phyloP scores from a whole-genome alignment of 1,140 invertebrate species.

The Chymomyza costata region DNA sequence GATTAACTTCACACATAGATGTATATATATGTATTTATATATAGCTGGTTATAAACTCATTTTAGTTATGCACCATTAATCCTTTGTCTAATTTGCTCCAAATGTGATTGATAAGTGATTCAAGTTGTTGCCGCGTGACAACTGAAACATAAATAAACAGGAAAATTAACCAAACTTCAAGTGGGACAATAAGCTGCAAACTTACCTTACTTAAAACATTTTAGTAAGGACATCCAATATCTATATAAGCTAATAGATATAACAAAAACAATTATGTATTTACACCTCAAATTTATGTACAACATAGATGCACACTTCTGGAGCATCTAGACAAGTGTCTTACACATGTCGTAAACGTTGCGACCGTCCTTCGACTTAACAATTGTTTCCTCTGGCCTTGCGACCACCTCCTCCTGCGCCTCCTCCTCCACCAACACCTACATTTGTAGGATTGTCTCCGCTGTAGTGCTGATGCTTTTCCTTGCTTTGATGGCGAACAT shows the following conservation, averaged over 20 bases:
- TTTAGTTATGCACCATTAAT: slow-evolving; percentile 61
- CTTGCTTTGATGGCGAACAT: slow-evolving; percentile 52
- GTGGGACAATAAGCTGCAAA: background rate
- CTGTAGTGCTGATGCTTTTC: slow-evolving; percentile 41
- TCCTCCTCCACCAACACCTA: slow-evolving; percentile 32
- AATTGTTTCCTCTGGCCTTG: slow-evolving; percentile 56
- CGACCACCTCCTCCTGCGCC: slow-evolving; percentile 27
- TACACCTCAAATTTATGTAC: slow-evolving; percentile 69
- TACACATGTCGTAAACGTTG: slow-evolving; percentile 33
- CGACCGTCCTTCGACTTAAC: slow-evolving; percentile 41
- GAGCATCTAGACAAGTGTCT: slow-evolving; percentile 13
- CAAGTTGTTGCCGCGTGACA: slow-evolving; percentile 33
- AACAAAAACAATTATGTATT: slow-evolving; percentile 62
- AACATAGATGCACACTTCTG: slow-evolving; percentile 30
- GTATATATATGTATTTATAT: slow-evolving; percentile 29
- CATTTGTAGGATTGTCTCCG: slow-evolving; percentile 47
- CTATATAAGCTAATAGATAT: slow-evolving; percentile 65
- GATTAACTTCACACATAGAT: slow-evolving; percentile 49
- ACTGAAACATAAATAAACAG: slow-evolving; percentile 12
- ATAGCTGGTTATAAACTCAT: slow-evolving; percentile 37
- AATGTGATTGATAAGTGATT: slow-evolving; percentile 69
- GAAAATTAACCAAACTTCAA: background rate
- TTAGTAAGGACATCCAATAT: slow-evolving; percentile 57
- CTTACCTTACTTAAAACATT: slow-evolving; percentile 62
- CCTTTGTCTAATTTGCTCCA: slow-evolving; percentile 66